Evolutionary conservation across 2,113 vertebrate genomes (phyloP), one percentile per base, ranked within the genome.

Genomic region (Kobus ellipsiprymnus): DNA sequence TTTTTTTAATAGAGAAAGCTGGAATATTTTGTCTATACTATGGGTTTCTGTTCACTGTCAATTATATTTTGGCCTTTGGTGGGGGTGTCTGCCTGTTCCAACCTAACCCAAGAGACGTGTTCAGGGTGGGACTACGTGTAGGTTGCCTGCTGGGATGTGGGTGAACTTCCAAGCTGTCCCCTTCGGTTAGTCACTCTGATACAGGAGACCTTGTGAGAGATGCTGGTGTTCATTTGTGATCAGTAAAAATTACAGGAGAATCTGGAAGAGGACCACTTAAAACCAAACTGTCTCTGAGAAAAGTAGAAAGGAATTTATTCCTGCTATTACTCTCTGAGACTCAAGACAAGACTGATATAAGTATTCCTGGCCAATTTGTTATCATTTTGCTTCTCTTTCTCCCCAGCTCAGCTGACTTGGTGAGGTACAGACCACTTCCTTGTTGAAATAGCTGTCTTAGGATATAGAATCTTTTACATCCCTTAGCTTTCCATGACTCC

Each of bases 1-100:
- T 90, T 82, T 82, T 84, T 81, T 93, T 30, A 1, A 82, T 80
- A 90, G 96, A 78, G 62, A 92, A 92, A 87, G 59, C 81, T 81
- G 81, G 84, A 85, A 25, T 94, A 54, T 57, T 96, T 91, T 62
- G 44, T 78, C 48, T 96, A 40, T 95, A n/a, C 3, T 50, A 0
- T 80, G 36, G 62, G 50, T 94, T 94, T 95, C 87, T 96, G 30
- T 91, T 88, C 85, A 40, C 27, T 96, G 25, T 96, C 80, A 52
- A 0, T 80, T 95, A 30, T 59, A 33, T 85, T 86, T 88, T 87
- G 30, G 14, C 40, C 85, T 81, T 59, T 60, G 62, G 44, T 92
- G 52, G 83, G 55, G 33, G 50, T 78, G 48, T 90, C 50, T 92
- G 90, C 54, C 46, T 95, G 48, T 83, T 94, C 48, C 87, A 52